phyloP scores from a whole-genome alignment of 2,113 vertebrate genomes.

The Pangasianodon hypophthalmus region DNA sequence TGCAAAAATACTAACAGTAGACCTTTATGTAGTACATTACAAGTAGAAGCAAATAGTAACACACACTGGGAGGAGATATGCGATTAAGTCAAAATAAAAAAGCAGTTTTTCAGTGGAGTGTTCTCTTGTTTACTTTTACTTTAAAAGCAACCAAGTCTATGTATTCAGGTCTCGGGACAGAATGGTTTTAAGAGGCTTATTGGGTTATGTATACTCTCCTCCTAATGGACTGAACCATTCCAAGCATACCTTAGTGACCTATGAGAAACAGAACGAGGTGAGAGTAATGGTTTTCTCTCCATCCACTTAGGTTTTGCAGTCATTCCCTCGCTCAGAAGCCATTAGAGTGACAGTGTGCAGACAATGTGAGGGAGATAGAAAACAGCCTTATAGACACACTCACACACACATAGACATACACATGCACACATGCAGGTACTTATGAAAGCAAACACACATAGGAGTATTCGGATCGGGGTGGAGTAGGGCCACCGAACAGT shows the following conservation, averaged over 20 bases:
- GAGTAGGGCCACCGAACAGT: conserved; percentile 5
- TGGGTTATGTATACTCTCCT: conserved; percentile 68
- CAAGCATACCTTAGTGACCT: conserved; percentile 67
- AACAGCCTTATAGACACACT: conserved; percentile 47
- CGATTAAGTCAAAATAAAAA: background rate
- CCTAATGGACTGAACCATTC: conserved; percentile 74
- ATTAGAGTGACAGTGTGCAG: conserved; percentile 80
- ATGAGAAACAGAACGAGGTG: conserved; percentile 72
- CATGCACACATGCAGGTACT: conserved; percentile 23
- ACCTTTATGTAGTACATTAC: background rate
- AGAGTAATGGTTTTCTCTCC: conserved; percentile 66
- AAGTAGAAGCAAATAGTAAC: background rate
- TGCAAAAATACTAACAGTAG: background rate
- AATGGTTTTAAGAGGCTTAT: conserved; percentile 68
- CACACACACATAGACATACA: conserved; percentile 42
- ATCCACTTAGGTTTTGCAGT: conserved; percentile 36
- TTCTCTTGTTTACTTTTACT: conserved; percentile 1
- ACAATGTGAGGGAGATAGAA: conserved; percentile 75
- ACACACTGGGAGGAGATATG: background rate
- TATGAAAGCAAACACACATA: conserved; percentile 25
- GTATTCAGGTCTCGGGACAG: conserved; percentile 33
- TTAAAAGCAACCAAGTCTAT: conserved; percentile 11
- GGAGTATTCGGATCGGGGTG: conserved; percentile 16
- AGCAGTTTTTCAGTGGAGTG: background rate
- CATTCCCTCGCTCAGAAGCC: conserved; percentile 65